Conservation (phyloP, 2,113 vertebrate genomes). For the Pyxicephalus adspersus region DNA sequence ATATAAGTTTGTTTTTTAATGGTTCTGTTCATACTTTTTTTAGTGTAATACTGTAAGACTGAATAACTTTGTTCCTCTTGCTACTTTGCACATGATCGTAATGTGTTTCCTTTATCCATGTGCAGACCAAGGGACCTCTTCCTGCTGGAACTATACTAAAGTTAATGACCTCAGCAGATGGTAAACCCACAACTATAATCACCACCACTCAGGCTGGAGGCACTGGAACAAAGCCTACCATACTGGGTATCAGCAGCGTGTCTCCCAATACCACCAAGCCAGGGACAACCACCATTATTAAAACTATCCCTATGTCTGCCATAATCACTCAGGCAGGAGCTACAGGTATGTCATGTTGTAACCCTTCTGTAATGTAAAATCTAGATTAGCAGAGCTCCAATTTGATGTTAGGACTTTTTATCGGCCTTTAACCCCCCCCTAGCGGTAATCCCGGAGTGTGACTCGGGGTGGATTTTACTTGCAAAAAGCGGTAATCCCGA, state of each 20-base stretch:
- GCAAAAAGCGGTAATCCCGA: too few species aligned
- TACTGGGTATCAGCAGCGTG: slow-evolving; percentile 88
- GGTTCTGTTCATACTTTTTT: too few species aligned
- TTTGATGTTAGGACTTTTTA: too few species aligned
- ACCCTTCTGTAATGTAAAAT: not conserved
- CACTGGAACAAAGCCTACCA: slow-evolving; percentile 83
- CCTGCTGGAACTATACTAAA: slow-evolving; percentile 90
- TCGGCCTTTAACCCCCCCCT: too few species aligned
- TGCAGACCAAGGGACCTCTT: slow-evolving; percentile 85
- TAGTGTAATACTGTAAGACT: too few species aligned
- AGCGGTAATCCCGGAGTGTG: too few species aligned
- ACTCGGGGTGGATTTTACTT: too few species aligned
- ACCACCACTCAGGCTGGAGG: slow-evolving; percentile 85
- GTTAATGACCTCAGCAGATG: slow-evolving; percentile 89
- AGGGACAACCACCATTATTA: slow-evolving; percentile 88
- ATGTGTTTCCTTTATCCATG: not conserved
- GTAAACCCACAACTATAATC: slow-evolving; percentile 91
- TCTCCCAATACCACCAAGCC: slow-evolving; percentile 84
- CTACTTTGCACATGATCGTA: too few species aligned
- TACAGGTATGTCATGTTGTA: slow-evolving; percentile 79
- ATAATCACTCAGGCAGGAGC: slow-evolving; percentile 85
- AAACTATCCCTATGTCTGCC: slow-evolving; percentile 92
- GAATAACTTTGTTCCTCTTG: too few species aligned
- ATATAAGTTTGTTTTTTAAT: too few species aligned
- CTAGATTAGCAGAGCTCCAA: too few species aligned